Evolutionary conservation across 64 coral and sea anemone species (phyloP), one percentile per base, ranked within the genome.

Genomic region (Montipora capricornis): DNA sequence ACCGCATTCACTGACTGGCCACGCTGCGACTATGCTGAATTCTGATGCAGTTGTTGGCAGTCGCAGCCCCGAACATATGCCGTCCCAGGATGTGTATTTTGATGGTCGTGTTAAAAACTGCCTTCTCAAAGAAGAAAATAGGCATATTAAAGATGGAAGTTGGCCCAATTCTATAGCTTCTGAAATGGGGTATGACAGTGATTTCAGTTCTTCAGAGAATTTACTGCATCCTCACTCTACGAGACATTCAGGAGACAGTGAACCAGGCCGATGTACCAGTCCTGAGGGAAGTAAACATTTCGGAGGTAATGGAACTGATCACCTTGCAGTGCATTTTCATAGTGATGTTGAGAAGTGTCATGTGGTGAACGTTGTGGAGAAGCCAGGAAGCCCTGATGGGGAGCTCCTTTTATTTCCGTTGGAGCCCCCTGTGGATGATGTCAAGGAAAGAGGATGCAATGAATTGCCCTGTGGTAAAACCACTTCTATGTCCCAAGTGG

Each of bases 401-500:
- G 82, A 97, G 50, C 74, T 83, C 47, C 51, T 92, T 16, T 47
- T 84, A n/a, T 73, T 90, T 2, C 58, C 87, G 44, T 3, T 79
- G 9, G 95, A 96, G 14, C 69, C 81, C 7, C 70, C 84, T 50
- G n/a, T 64, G 13, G 44, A 76, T 68, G 81, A 80, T 55, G 92
- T 73, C 5, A 78, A 92, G 24, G 13, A 53, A 12, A 20, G 11
- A 46, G 89, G 22, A 9, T 44, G 14, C 16, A 20, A 59, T 10
- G 22, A 62, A 1, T 17, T 16, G 13, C 8, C 61, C 29, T 24
- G 67, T 70, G 6, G 10, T 0, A 94, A 24, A 75, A 51, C 75
- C 68, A 88, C 87, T 49, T 92, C 95, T 20, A 94, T 97, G 93
- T 92, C 95, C 7, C 92, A 95, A 84, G 89, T 97, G 69, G 47